Evolutionary conservation across 1,140 invertebrate species (phyloP).

Genomic region (Zaprionus lachaisei): DNA sequence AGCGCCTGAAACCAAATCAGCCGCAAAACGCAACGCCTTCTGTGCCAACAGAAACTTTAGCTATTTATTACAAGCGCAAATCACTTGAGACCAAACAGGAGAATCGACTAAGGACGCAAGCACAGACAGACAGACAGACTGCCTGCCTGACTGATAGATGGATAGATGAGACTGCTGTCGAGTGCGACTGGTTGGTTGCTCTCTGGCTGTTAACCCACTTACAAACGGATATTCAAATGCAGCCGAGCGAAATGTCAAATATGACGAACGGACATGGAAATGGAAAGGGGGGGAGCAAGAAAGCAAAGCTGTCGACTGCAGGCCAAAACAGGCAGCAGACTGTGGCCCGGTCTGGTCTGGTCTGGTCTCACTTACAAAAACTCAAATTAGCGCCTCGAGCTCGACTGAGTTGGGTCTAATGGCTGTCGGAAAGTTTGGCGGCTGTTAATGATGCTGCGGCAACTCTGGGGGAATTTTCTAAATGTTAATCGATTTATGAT

Average conservation of each 20-base stretch:
- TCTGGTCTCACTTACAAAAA: conserved; percentile 46
- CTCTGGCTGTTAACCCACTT: conserved; percentile 46
- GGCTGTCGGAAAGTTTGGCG: conserved; percentile 74
- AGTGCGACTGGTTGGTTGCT: conserved; percentile 15
- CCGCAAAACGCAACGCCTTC: conserved; percentile 68
- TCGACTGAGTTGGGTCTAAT: conserved; percentile 75
- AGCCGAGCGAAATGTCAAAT: conserved; percentile 74
- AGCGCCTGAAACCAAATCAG: conserved; percentile 46
- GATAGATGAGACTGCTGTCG: conserved; percentile 12
- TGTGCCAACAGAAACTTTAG: conserved; percentile 72
- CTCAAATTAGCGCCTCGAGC: conserved; percentile 72
- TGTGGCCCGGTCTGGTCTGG: conserved; percentile 4
- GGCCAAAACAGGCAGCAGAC: conserved; percentile 24
- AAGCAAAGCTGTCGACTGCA: conserved; percentile 59
- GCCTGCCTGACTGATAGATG: conserved; percentile 21
- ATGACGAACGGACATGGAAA: conserved; percentile 64
- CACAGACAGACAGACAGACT: conserved; percentile 15
- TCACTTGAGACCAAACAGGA: conserved; percentile 41
- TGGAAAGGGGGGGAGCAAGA: neutral
- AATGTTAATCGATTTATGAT: conserved; percentile 81
- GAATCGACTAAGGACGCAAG: neutral
- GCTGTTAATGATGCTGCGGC: conserved; percentile 71
- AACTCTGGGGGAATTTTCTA: conserved; percentile 17
- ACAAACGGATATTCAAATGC: conserved; percentile 71
- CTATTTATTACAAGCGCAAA: conserved; percentile 73